Conservation (phyloP, 2,113 vertebrate species). For the Argyrosomus japonicus region DNA sequence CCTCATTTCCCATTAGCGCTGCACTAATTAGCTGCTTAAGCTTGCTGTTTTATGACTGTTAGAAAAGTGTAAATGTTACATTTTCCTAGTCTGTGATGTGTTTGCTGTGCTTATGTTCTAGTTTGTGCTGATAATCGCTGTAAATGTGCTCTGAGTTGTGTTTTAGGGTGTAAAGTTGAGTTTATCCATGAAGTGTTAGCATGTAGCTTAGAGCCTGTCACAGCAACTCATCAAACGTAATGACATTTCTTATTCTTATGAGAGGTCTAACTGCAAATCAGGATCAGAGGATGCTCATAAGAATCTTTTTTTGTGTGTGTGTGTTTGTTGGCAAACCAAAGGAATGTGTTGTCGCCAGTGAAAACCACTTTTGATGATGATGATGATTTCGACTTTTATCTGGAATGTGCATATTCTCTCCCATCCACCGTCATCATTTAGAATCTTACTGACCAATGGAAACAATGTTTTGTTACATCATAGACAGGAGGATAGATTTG, state of each 20-base stretch:
- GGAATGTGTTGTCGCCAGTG: too few species aligned
- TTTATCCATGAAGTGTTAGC: not conserved
- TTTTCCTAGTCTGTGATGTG: not conserved
- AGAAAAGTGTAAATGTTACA: not conserved
- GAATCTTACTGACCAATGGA: too few species aligned
- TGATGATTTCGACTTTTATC: too few species aligned
- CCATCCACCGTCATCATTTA: too few species aligned
- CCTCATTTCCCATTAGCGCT: not conserved
- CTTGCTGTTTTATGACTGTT: not conserved
- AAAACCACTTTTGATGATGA: too few species aligned
- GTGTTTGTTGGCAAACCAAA: not conserved
- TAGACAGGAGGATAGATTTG: too few species aligned
- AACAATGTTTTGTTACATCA: too few species aligned
- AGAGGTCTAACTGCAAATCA: not conserved
- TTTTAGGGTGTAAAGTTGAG: not conserved
- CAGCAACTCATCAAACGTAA: not conserved
- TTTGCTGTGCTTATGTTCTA: not conserved
- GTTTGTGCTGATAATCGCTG: not conserved
- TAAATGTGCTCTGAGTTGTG: not conserved
- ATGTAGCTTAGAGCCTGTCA: not conserved
- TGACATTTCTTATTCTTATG: not conserved
- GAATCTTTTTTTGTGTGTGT: not conserved
- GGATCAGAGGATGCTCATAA: not conserved
- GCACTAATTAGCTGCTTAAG: not conserved
- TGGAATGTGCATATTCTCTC: too few species aligned